Base-by-base conservation (phyloP, 2,888 invertebrate genomes). In the Coelopa pilipes region DNA sequence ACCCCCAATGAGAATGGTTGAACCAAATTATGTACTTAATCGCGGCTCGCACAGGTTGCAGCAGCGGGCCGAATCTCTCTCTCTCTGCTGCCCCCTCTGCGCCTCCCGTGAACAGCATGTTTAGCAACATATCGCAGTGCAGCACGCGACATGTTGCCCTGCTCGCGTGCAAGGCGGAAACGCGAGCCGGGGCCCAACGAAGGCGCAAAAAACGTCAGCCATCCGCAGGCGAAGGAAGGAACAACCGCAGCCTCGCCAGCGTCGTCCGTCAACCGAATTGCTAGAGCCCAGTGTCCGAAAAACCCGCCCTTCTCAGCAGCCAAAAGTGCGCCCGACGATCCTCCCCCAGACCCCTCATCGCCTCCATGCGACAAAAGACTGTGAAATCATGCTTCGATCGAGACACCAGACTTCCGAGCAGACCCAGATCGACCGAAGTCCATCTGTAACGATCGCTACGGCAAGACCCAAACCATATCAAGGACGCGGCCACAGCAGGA, bases 201-300 rank as follows among this genome's bases (percentile, higher is more conserved):
- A 65, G n/a, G 46, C 65, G 65, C 46, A 65, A 65, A 65, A 34
- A 34, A 13, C 19, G n/a, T 1, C 47, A 47, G 46, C 17, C 45
- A 62, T 2, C 15, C 12, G 13, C 17, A 34, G 2, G 34, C 34
- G 34, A 34, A 34, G 34, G 34, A 59, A 59, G 57, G 19, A 17
- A 17, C 57, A 59, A 21, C 19, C 2, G 24, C 13, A 59, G 12
- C 12, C 2, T 5, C 1, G 10, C 53, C 13, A 2, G 10, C n/a
- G 13, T 53, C n/a, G 10, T 53, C n/a, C 13, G n/a, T n/a, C n/a
- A 34, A 34, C 2, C 2, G 4, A 34, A 34, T 34, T 4, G 7
- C 34, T 34, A 34, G 34, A 34, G 34, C 34, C 34, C 34, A 7
- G 7, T 34, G 34, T 34, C 34, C 53, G n/a, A 53, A 13, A 2